Evolutionary conservation across 2,888 invertebrate species (phyloP).

Genomic region (Eristalinus sepulchralis): DNA sequence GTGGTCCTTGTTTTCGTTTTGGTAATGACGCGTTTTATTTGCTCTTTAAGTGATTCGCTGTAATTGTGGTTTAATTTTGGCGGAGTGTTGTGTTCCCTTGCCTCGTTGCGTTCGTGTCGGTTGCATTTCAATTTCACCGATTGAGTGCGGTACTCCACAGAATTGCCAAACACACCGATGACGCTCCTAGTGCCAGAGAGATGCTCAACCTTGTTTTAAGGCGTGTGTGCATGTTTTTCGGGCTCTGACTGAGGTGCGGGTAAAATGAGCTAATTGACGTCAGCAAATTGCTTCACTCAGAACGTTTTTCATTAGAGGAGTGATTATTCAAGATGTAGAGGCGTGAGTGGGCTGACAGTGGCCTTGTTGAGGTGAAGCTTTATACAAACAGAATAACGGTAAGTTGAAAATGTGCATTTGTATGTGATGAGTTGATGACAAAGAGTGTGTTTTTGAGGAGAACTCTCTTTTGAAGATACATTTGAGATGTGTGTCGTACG

Average conservation of each 20-base stretch:
- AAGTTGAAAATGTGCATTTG: not conserved
- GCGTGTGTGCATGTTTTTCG: slow-evolving; percentile 22
- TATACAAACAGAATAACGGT: not conserved
- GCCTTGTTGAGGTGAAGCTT: not conserved
- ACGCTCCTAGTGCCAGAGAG: slow-evolving; percentile 21
- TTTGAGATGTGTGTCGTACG: too few species aligned
- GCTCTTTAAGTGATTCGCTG: slow-evolving; percentile 69
- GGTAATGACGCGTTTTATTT: slow-evolving; percentile 71
- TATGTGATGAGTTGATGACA: not conserved
- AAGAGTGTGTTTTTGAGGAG: too few species aligned
- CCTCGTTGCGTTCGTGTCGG: slow-evolving; percentile 36
- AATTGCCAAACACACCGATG: slow-evolving; percentile 53
- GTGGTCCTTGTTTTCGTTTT: slow-evolving; percentile 65
- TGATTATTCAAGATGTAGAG: slow-evolving; percentile 10
- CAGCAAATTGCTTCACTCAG: slow-evolving; percentile 10
- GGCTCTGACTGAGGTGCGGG: not conserved
- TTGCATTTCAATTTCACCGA: slow-evolving; percentile 63
- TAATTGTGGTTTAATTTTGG: slow-evolving; percentile 70
- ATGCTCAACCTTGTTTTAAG: slow-evolving; percentile 23
- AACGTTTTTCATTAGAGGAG: slow-evolving; percentile 2
- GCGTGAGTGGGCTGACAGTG: not conserved
- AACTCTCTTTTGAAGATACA: too few species aligned
- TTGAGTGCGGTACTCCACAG: slow-evolving; percentile 64
- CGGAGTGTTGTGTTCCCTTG: slow-evolving; percentile 52
- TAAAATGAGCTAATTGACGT: slow-evolving; percentile 25